phyloP scores from a whole-genome alignment of 2,797 vertebrate genomes.

The Cyprinodon diabolis region DNA sequence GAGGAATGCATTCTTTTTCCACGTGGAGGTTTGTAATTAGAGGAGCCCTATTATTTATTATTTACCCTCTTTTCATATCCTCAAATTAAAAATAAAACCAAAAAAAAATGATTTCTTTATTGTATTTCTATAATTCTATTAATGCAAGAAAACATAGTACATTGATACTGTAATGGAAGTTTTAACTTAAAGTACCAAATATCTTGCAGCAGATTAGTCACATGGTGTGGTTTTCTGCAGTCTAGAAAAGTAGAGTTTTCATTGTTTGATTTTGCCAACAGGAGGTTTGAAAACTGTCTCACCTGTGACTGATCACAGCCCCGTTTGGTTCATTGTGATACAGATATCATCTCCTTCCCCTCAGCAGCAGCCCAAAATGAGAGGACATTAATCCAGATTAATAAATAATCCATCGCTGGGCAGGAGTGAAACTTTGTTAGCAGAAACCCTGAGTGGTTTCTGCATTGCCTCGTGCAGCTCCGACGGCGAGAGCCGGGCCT shows the following conservation, averaged over 20 bases:
- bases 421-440: slow-evolving; percentile 70
- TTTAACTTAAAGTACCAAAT: too few relatives aligned
- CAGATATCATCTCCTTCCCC: slow-evolving; percentile 46
- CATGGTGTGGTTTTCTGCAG: too few relatives aligned
- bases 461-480: slow-evolving; percentile 53
- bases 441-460: slow-evolving; percentile 65
- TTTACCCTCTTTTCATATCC: too few relatives aligned
- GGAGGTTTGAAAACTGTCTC: slow-evolving; percentile 8
- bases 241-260: background rate
- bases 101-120: too few relatives aligned
- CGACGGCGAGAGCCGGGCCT: slow-evolving; percentile 58
- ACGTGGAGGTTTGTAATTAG: too few relatives aligned
- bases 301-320: slow-evolving; percentile 46
- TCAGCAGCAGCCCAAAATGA: slow-evolving; percentile 26
- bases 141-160: too few relatives aligned
- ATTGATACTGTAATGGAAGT: too few relatives aligned
- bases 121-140: too few relatives aligned
- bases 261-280: slow-evolving; percentile 7
- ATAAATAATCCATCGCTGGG: slow-evolving; percentile 66
- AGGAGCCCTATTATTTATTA: too few relatives aligned
- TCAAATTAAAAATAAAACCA: too few relatives aligned
- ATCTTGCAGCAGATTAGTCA: too few relatives aligned
- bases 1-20: too few relatives aligned
- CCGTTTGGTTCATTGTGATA: slow-evolving; percentile 28
- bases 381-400: slow-evolving; percentile 64